These are phyloP conservation scores for Coregonus sp. DNA, from an alignment of 2,797 vertebrate species.

Conservation along the genomic window DNA sequence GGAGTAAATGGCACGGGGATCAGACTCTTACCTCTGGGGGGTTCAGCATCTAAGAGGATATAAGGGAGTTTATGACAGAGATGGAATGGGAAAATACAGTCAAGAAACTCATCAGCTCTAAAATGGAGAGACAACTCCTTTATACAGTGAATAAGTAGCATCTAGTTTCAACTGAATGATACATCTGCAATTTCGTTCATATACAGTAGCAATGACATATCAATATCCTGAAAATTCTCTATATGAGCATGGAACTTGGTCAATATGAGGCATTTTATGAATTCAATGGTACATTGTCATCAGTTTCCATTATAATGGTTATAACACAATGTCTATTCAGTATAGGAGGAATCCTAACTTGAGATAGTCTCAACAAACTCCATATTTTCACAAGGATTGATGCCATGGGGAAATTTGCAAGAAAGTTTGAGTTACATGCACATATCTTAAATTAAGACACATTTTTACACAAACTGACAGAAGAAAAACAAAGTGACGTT, in stretches of 20 bases:
- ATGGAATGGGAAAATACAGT: conserved; percentile 70
- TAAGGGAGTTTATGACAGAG: conserved; percentile 78
- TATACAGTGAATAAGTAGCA: neutral
- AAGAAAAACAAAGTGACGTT: neutral
- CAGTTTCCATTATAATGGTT: neutral
- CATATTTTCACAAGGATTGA: neutral
- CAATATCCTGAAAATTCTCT: neutral
- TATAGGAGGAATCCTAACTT: neutral
- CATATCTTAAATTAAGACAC: no score
- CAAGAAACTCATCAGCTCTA: conserved; percentile 45
- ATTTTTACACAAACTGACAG: neutral
- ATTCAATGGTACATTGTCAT: neutral
- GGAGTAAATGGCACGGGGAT: conserved; percentile 27
- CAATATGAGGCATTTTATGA: no score
- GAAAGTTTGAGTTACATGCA: no score
- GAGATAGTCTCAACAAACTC: neutral
- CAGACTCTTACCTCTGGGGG: conserved; percentile 80
- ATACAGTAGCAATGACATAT: neutral
- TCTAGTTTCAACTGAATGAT: neutral
- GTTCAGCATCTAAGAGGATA: conserved; percentile 81
- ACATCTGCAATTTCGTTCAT: neutral
- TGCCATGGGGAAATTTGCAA: neutral
- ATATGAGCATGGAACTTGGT: neutral
- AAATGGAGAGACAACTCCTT: neutral
- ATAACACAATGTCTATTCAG: neutral